Evolutionary conservation across 2,888 invertebrate species (phyloP).

Genomic region (Leucophora obtusa): DNA sequence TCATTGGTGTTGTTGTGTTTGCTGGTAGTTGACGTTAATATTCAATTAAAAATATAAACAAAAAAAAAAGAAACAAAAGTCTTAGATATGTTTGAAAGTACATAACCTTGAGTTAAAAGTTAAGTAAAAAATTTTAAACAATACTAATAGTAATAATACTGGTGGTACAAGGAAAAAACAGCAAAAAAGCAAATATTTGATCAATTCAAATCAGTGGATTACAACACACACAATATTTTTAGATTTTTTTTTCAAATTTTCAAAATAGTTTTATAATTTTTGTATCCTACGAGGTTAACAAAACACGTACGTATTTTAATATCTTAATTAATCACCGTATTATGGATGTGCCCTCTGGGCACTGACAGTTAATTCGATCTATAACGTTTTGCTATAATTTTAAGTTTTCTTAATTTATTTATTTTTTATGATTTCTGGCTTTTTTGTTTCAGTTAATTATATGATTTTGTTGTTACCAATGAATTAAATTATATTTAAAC

Average conservation of each 20-base stretch:
- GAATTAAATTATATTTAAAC: slow-evolving; percentile 28
- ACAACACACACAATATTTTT: background rate
- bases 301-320: background rate
- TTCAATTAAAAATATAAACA: slow-evolving; percentile 49
- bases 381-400: slow-evolving; percentile 11
- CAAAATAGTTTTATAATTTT: background rate
- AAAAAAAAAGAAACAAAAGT: slow-evolving; percentile 21
- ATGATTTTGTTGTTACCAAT: slow-evolving; percentile 37
- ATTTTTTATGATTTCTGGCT: background rate
- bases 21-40: slow-evolving; percentile 48
- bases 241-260: background rate
- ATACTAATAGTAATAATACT: slow-evolving; percentile 32
- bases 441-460: slow-evolving; percentile 36
- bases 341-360: slow-evolving; percentile 12
- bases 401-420: background rate
- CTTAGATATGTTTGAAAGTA: slow-evolving; percentile 59
- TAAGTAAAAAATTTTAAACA: slow-evolving; percentile 27
- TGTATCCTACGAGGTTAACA: background rate
- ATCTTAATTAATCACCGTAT: slow-evolving; percentile 21
- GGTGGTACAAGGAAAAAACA: slow-evolving; percentile 31
- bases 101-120: slow-evolving; percentile 61
- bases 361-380: slow-evolving; percentile 1
- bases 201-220: slow-evolving; percentile 5
- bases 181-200: slow-evolving; percentile 17
- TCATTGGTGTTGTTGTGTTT: slow-evolving; percentile 9